Percentiles rank a stretch among this genome's conserved stretches.
Evolutionary conservation across 2,113 vertebrate genomes (phyloP).

Genomic region (Rhynchopsitta pachyrhyncha): DNA sequence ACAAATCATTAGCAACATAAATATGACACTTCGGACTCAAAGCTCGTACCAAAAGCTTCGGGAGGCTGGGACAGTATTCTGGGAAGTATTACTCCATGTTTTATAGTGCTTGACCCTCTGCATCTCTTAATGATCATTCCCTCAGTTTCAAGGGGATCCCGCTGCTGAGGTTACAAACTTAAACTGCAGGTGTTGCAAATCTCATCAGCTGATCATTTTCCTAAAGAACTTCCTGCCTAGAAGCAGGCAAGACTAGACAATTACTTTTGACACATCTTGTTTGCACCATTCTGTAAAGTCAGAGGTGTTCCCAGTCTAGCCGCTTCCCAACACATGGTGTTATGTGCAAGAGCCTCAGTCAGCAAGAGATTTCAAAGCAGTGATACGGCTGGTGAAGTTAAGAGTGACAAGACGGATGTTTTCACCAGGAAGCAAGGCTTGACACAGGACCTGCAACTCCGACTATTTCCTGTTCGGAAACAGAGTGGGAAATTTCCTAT

Average conservation of each 20-base stretch:
- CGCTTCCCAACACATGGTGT: not conserved
- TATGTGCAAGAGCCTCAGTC: not conserved
- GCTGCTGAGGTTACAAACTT: not conserved
- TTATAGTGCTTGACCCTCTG: not conserved
- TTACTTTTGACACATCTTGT: not conserved
- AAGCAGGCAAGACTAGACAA: not conserved
- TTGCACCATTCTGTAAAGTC: not conserved
- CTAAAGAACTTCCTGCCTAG: not conserved
- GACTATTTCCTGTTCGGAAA: too few species aligned
- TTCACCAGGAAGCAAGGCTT: too few species aligned
- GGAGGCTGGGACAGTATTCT: too few species aligned
- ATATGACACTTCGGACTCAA: too few species aligned
- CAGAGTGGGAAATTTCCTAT: too few species aligned
- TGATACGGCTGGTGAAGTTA: not conserved
- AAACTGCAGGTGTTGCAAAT: not conserved
- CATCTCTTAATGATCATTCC: not conserved
- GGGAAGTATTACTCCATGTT: not conserved
- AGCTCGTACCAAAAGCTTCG: too few species aligned
- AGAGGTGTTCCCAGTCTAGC: not conserved
- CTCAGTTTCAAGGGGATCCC: not conserved
- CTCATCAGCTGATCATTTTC: not conserved
- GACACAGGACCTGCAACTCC: too few species aligned
- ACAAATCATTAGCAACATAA: too few species aligned
- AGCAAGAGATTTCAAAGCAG: not conserved
- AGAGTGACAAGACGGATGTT: not conserved